Conservation (phyloP, 2,113 vertebrate genomes). For the Tenrec ecaudatus region DNA sequence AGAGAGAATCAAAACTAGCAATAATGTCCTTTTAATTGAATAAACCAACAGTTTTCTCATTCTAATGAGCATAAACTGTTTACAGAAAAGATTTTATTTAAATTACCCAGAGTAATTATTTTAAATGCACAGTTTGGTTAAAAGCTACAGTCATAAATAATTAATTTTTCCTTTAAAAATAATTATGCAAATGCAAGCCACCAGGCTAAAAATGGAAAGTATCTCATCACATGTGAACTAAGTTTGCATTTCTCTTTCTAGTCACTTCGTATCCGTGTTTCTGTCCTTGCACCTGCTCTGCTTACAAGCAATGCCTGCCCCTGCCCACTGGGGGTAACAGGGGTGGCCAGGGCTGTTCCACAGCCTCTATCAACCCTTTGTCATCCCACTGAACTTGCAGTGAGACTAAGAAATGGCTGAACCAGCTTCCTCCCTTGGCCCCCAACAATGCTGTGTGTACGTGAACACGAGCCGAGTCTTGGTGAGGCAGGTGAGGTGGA, state of each 20-base stretch:
- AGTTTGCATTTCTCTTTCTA: constrained; percentile 49
- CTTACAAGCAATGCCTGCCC: not conserved
- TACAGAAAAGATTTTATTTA: constrained; percentile 79
- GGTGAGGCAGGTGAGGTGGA: not conserved
- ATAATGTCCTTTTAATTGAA: constrained; percentile 78
- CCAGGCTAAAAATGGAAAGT: constrained; percentile 66
- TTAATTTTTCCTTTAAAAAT: constrained; percentile 76
- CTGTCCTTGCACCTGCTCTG: constrained; percentile 30
- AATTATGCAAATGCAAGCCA: constrained; percentile 75
- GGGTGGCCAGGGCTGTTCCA: not conserved
- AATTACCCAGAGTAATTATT: constrained; percentile 76
- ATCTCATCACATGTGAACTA: constrained; percentile 45
- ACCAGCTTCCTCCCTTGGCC: not conserved
- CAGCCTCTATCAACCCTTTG: not conserved
- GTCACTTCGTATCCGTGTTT: not conserved
- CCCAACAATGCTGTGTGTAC: not conserved
- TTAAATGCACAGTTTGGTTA: constrained; percentile 78
- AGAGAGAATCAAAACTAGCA: constrained; percentile 58
- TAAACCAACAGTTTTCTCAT: constrained; percentile 77
- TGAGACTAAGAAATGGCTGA: not conserved
- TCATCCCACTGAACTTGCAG: not conserved
- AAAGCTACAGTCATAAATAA: constrained; percentile 79
- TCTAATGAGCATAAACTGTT: constrained; percentile 81
- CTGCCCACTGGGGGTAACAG: not conserved
- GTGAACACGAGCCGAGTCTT: not conserved